Evolutionary conservation across 2,113 vertebrate species (phyloP).

Genomic region (Himantopus leucocephalus): DNA sequence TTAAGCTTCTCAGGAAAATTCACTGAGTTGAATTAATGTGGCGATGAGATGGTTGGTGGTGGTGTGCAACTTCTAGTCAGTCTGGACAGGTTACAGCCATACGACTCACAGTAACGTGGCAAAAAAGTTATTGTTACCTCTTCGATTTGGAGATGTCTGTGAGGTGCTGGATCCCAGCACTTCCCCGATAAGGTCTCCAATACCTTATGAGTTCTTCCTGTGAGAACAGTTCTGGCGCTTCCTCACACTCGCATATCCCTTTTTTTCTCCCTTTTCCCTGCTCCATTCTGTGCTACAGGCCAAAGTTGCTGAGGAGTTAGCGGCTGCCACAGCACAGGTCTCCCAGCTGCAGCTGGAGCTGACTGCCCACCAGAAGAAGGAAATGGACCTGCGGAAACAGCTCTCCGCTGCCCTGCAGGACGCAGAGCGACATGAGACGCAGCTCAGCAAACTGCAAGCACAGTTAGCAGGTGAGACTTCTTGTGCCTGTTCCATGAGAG

Average conservation of each 20-base stretch:
- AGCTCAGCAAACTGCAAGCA: slow-evolving; percentile 73
- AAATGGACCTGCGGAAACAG: slow-evolving; percentile 79
- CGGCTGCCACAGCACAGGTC: slow-evolving; percentile 80
- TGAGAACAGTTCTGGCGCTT: background rate
- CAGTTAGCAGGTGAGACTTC: slow-evolving; percentile 80
- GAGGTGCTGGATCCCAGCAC: background rate
- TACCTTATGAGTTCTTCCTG: background rate
- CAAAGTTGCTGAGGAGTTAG: slow-evolving; percentile 87
- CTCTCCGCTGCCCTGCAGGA: slow-evolving; percentile 80
- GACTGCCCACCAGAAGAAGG: slow-evolving; percentile 84
- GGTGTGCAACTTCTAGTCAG: background rate
- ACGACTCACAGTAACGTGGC: accelerated
- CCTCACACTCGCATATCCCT: background rate
- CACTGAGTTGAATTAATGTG: background rate
- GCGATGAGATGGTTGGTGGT: background rate
- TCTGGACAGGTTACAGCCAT: background rate
- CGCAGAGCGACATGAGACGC: slow-evolving; percentile 67
- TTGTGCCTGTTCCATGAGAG: background rate
- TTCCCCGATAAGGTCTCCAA: background rate
- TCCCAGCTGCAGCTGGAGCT: slow-evolving; percentile 89
- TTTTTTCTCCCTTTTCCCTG: background rate
- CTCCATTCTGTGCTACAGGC: slow-evolving; percentile 69
- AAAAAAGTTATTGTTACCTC: background rate
- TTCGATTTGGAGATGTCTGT: background rate
- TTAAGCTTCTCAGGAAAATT: background rate